These are phyloP conservation scores for Stictonetta naevosa DNA, from an alignment of 2,113 vertebrate species.

Conservation along the genomic window DNA sequence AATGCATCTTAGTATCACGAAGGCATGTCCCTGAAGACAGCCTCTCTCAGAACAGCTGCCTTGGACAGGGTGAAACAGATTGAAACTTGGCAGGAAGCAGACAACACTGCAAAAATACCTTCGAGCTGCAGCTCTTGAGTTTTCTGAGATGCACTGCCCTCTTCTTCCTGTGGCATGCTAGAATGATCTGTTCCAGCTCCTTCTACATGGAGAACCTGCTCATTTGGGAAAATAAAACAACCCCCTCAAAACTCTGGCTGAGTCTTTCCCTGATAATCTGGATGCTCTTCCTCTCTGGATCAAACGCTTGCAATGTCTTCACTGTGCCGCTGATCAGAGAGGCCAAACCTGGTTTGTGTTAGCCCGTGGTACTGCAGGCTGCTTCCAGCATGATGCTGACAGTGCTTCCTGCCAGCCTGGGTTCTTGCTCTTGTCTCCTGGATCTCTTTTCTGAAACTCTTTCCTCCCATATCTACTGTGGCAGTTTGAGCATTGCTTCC, in stretches of 20 bases:
- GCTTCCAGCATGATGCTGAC: not conserved
- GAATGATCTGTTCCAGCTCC: not conserved
- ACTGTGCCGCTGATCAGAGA: not conserved
- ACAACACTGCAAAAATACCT: not conserved
- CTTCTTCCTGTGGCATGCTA: not conserved
- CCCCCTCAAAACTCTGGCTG: not conserved
- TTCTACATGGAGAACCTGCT: not conserved
- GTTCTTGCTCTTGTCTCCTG: accelerated
- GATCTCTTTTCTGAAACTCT: not conserved
- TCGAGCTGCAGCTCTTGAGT: not conserved
- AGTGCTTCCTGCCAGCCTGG: accelerated
- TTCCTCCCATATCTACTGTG: not conserved
- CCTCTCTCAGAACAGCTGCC: not conserved
- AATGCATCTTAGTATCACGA: not conserved
- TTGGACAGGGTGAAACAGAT: not conserved
- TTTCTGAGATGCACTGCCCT: not conserved
- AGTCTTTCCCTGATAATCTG: not conserved
- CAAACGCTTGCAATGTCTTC: conserved; percentile 2
- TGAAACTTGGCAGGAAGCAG: not conserved
- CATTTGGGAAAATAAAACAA: not conserved
- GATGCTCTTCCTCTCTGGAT: not conserved
- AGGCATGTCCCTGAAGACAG: not conserved
- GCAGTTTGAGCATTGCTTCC: not conserved
- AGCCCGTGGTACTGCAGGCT: not conserved
- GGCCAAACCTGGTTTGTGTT: not conserved